Evolutionary conservation across 2,888 invertebrate genomes (phyloP).

Genomic region (Drosophila yooni): DNA sequence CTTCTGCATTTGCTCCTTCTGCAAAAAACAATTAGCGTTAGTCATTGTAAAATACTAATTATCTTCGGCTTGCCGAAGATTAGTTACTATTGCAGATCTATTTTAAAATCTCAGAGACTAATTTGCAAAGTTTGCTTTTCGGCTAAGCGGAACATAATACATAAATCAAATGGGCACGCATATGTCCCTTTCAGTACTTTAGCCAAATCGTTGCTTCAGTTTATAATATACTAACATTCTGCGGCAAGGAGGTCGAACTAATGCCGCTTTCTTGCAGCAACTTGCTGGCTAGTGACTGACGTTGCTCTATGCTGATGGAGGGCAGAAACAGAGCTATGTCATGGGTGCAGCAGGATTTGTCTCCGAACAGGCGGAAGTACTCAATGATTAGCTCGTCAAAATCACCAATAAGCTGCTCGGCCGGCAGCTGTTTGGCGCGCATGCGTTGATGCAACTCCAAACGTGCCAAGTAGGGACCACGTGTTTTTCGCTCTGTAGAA

Average conservation of each 20-base stretch:
- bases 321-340: constrained; percentile 92
- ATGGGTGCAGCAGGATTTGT: constrained; percentile 93
- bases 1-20: constrained; percentile 92
- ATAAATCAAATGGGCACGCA: not conserved
- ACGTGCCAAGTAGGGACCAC: constrained; percentile 94
- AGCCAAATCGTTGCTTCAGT: not conserved
- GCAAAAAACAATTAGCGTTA: constrained; percentile 30
- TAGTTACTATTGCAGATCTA: not conserved
- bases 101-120: not conserved
- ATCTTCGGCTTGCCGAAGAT: not conserved
- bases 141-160: not conserved
- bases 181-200: not conserved
- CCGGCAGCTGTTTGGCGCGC: constrained; percentile 86
- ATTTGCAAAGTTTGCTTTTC: not conserved
- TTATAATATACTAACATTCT: constrained; percentile 86
- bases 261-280: constrained; percentile 88
- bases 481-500: constrained; percentile 86
- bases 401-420: constrained; percentile 87
- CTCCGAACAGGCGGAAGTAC: constrained; percentile 92
- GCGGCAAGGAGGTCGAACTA: constrained; percentile 88
- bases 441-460: constrained; percentile 90
- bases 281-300: constrained; percentile 87
- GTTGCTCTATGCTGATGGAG: constrained; percentile 87
- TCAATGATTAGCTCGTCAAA: constrained; percentile 89
- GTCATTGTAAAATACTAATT: not conserved